Percentiles rank a stretch among this genome's conserved stretches.
These are phyloP conservation scores for Drosophila prostipennis DNA, from an alignment of 2,888 invertebrate species.

Conservation along the genomic window DNA sequence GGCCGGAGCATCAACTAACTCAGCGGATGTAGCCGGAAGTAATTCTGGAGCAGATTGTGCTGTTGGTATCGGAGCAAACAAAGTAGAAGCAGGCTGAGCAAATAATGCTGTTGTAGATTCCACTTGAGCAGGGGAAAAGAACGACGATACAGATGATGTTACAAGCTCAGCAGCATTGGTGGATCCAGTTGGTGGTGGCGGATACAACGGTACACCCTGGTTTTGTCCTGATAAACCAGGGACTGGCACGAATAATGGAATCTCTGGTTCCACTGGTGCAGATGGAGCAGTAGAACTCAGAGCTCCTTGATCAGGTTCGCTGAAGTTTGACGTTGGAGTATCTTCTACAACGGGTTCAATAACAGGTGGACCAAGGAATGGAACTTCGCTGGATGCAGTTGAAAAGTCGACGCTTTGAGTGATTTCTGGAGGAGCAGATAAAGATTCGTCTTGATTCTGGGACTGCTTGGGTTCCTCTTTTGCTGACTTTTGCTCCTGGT, in stretches of 20 bases:
- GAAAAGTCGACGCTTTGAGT: not conserved
- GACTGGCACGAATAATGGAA: constrained; percentile 60
- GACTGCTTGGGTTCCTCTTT: not conserved
- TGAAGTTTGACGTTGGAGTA: not conserved
- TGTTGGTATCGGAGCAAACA: constrained; percentile 1
- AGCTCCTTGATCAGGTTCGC: constrained; percentile 4
- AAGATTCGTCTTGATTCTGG: constrained; percentile 3
- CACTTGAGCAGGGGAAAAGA: constrained; percentile 6
- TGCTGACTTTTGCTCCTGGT: not conserved
- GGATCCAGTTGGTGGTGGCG: constrained; percentile 36
- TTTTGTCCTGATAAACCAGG: constrained; percentile 29
- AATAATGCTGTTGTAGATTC: constrained; percentile 10
- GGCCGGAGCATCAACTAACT: constrained; percentile 7
- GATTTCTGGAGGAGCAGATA: constrained; percentile 21
- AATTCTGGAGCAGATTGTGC: not conserved
- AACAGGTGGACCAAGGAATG: constrained; percentile 16
- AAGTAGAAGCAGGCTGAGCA: not conserved
- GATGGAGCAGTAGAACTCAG: not conserved
- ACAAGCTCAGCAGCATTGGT: not conserved
- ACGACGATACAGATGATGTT: constrained; percentile 1
- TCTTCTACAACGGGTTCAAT: constrained; percentile 18
- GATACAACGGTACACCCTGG: constrained; percentile 38
- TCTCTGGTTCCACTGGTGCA: constrained; percentile 14
- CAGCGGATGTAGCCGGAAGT: not conserved
- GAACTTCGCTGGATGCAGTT: not conserved